Percentiles rank a stretch among this genome's conserved stretches.
phyloP scores from a whole-genome alignment of 1,140 invertebrate genomes.

The Cheumatopsyche charites region DNA sequence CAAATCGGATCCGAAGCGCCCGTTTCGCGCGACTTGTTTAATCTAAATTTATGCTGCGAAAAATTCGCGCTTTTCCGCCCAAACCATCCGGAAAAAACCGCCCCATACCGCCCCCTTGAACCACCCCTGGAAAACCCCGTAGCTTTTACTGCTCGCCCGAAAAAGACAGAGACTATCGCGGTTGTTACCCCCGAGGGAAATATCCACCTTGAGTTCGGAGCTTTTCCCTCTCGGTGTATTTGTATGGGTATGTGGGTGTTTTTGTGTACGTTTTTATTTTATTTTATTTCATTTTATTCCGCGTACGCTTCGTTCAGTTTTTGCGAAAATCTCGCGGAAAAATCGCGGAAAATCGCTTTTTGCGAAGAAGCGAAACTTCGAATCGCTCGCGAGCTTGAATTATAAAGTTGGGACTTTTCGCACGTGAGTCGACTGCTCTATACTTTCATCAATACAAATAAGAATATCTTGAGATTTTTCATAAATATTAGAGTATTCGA shows the following conservation, averaged over 20 bases:
- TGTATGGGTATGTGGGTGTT: not conserved
- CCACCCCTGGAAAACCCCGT: too few species aligned
- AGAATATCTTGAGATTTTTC: too few species aligned
- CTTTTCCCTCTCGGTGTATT: too few species aligned
- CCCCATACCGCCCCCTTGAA: too few species aligned
- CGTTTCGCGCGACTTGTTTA: constrained; percentile 26
- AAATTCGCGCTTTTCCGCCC: not conserved
- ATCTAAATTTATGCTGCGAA: constrained; percentile 33
- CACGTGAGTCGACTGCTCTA: too few species aligned
- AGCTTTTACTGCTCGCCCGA: not conserved
- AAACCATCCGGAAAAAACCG: too few species aligned
- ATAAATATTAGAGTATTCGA: too few species aligned
- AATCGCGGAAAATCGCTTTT: not conserved
- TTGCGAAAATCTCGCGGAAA: constrained; percentile 6
- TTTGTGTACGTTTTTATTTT: not conserved
- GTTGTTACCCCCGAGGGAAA: constrained; percentile 31
- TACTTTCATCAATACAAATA: too few species aligned
- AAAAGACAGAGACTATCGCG: constrained; percentile 8
- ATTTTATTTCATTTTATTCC: not conserved
- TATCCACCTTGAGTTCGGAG: not conserved
- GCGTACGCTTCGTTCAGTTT: not conserved
- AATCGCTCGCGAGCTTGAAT: too few species aligned
- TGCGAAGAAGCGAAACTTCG: not conserved
- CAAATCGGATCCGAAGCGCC: constrained; percentile 25
- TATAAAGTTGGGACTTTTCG: too few species aligned